Evolutionary conservation across 37 sponge, comb jelly and placozoan genomes (phyloP).

Genomic region (Ephydatia muelleri): DNA sequence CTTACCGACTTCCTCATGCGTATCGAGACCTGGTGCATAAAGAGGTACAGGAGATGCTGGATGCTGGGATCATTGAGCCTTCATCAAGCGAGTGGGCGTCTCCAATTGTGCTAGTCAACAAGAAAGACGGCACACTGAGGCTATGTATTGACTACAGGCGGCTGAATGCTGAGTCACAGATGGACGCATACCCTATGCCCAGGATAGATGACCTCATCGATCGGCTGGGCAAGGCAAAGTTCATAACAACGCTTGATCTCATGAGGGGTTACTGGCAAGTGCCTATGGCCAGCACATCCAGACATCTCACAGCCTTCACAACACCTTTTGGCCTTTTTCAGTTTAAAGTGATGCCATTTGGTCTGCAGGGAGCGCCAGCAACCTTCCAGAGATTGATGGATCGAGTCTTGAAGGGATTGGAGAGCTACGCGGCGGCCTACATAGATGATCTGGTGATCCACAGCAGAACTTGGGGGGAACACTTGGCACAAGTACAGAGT

Average conservation of each 20-base stretch:
- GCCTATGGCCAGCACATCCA: constrained; percentile 23
- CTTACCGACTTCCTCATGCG: constrained; percentile 46
- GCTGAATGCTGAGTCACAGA: constrained; percentile 35
- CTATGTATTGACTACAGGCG: constrained; percentile 63
- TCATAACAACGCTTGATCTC: constrained; percentile 47
- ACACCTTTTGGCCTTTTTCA: constrained; percentile 63
- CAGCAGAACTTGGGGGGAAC: constrained; percentile 42
- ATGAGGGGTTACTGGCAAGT: constrained; percentile 58
- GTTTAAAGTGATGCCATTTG: constrained; percentile 71
- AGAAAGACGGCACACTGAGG: constrained; percentile 48
- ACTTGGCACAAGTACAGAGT: constrained; percentile 20
- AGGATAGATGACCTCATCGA: constrained; percentile 62
- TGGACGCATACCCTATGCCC: constrained; percentile 69
- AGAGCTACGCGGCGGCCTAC: constrained; percentile 42
- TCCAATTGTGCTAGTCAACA: constrained; percentile 53
- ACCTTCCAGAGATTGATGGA: constrained; percentile 75
- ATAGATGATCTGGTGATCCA: constrained; percentile 48
- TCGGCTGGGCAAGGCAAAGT: constrained; percentile 38
- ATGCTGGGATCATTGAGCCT: constrained; percentile 38
- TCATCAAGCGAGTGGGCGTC: constrained; percentile 53
- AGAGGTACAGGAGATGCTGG: constrained; percentile 48
- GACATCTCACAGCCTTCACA: constrained; percentile 49
- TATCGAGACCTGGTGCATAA: constrained; percentile 14
- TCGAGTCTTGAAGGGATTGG: constrained; percentile 15
- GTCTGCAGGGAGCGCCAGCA: constrained; percentile 57